Evolutionary conservation across 2,797 vertebrate genomes (phyloP).

Genomic region (Macropodus opercularis): DNA sequence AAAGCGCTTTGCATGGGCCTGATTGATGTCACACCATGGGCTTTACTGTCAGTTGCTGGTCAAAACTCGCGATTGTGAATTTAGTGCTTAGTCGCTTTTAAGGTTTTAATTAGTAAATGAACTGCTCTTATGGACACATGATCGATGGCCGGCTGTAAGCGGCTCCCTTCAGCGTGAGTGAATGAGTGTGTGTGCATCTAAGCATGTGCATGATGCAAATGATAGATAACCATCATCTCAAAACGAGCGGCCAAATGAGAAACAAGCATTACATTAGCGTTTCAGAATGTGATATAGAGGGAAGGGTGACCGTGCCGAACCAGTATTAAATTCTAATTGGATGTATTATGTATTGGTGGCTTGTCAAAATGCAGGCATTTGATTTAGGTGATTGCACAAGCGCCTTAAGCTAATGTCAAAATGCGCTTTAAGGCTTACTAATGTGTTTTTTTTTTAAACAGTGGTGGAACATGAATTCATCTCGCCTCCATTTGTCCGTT

Average conservation of each 20-base stretch:
- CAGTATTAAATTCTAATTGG: slow-evolving; percentile 77
- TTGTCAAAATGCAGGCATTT: slow-evolving; percentile 75
- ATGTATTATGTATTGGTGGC: slow-evolving; percentile 71
- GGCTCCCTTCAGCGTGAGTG: slow-evolving; percentile 61
- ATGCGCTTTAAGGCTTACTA: slow-evolving; percentile 36
- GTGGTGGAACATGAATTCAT: slow-evolving; percentile 10
- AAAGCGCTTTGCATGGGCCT: slow-evolving; percentile 65
- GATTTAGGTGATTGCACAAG: slow-evolving; percentile 59
- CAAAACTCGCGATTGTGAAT: slow-evolving; percentile 87
- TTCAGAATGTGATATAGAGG: slow-evolving; percentile 62
- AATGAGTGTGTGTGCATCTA: slow-evolving; percentile 59
- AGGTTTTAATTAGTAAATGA: slow-evolving; percentile 97
- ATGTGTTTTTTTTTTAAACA: slow-evolving; percentile 50
- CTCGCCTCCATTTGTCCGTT: neutral
- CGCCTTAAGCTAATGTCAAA: slow-evolving; percentile 56
- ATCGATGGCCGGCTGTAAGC: slow-evolving; percentile 86
- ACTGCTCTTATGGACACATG: slow-evolving; percentile 87
- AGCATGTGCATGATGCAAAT: slow-evolving; percentile 66
- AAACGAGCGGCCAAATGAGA: slow-evolving; percentile 69
- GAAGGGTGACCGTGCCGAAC: slow-evolving; percentile 66
- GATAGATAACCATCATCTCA: slow-evolving; percentile 72
- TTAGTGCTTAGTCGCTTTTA: slow-evolving; percentile 88
- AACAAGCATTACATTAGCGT: slow-evolving; percentile 76
- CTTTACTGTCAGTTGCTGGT: slow-evolving; percentile 73
- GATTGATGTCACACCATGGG: slow-evolving; percentile 79